Conservation (phyloP, 2,888 invertebrate species). For the Tolmerus cingulatus region DNA sequence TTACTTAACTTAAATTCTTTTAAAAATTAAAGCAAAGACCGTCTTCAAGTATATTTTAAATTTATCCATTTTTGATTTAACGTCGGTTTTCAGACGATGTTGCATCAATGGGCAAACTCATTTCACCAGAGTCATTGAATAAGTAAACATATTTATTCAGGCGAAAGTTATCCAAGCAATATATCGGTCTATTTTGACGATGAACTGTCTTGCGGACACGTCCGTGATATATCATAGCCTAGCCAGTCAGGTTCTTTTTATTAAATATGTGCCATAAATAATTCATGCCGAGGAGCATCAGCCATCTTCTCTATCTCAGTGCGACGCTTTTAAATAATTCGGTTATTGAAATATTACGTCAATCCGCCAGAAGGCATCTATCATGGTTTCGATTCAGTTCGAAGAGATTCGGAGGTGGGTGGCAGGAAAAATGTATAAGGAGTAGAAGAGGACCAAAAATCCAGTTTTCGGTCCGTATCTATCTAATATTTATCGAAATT, state of each 20-base stretch:
- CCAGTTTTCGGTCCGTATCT: slow-evolving; percentile 22
- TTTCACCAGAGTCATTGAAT: not conserved
- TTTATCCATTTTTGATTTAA: not conserved
- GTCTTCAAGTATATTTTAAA: not conserved
- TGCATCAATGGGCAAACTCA: not conserved
- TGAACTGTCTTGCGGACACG: slow-evolving; percentile 37
- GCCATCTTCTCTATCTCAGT: slow-evolving; percentile 28
- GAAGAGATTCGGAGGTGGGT: not conserved
- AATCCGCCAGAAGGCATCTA: slow-evolving; percentile 46
- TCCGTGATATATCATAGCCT: slow-evolving; percentile 22
- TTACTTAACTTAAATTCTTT: too few relatives aligned
- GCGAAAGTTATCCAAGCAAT: slow-evolving; percentile 24
- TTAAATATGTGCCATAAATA: slow-evolving; percentile 39
- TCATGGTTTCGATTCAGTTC: slow-evolving; percentile 2
- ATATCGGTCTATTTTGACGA: slow-evolving; percentile 34
- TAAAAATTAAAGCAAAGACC: not conserved
- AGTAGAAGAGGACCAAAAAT: slow-evolving; percentile 4
- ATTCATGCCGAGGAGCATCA: slow-evolving; percentile 23
- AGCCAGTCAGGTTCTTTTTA: slow-evolving; percentile 12
- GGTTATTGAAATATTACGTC: slow-evolving; percentile 48
- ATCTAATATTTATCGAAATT: slow-evolving; percentile 41
- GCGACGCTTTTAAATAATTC: slow-evolving; percentile 45
- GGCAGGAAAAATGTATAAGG: not conserved
- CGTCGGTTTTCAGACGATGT: not conserved
- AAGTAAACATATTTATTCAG: slow-evolving; percentile 27